Percentiles rank a stretch among this genome's conserved stretches.
Evolutionary conservation across 30 jellyfish, hydroid and myxozoan genomes (phyloP).

Genomic region (Calvadosia cruxmelitensis): DNA sequence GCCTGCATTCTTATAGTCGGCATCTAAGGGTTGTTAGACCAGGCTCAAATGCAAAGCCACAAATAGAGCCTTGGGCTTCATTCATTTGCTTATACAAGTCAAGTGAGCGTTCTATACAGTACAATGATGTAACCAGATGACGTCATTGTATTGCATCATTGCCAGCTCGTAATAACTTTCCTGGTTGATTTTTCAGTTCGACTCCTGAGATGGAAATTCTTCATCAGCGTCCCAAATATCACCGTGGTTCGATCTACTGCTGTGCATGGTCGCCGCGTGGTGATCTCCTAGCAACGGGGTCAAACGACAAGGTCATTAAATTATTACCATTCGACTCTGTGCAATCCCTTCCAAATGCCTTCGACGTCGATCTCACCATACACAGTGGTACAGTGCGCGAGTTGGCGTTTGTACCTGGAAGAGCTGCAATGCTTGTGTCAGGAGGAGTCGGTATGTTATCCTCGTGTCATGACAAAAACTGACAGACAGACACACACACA

Average conservation of each 20-base stretch:
- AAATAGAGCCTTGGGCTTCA: too few species aligned
- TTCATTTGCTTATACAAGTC: too few species aligned
- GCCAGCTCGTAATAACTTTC: too few species aligned
- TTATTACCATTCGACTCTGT: slow-evolving; percentile 62
- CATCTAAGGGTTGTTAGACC: too few species aligned
- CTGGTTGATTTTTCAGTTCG: too few species aligned
- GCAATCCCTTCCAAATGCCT: slow-evolving; percentile 48
- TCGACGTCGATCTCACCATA: slow-evolving; percentile 58
- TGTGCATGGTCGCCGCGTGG: slow-evolving; percentile 96
- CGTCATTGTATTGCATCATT: too few species aligned
- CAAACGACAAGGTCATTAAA: slow-evolving; percentile 82
- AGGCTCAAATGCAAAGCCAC: too few species aligned
- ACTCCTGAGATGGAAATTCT: not conserved
- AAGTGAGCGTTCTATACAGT: too few species aligned
- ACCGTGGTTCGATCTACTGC: slow-evolving; percentile 96
- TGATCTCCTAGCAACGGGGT: slow-evolving; percentile 87
- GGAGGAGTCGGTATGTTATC: slow-evolving; percentile 99
- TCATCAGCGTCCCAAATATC: slow-evolving; percentile 62
- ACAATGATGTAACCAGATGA: too few species aligned
- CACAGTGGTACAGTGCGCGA: slow-evolving; percentile 96
- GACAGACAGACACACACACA: too few species aligned
- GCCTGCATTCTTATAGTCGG: too few species aligned
- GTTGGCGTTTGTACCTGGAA: slow-evolving; percentile 77
- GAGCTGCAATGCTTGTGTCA: slow-evolving; percentile 55
- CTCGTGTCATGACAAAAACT: too few species aligned